Percentiles rank a stretch among this genome's conserved stretches.
These are phyloP conservation scores for Benitochromis conjunctus DNA, from an alignment of 2,113 vertebrate species.

Conservation along the genomic window DNA sequence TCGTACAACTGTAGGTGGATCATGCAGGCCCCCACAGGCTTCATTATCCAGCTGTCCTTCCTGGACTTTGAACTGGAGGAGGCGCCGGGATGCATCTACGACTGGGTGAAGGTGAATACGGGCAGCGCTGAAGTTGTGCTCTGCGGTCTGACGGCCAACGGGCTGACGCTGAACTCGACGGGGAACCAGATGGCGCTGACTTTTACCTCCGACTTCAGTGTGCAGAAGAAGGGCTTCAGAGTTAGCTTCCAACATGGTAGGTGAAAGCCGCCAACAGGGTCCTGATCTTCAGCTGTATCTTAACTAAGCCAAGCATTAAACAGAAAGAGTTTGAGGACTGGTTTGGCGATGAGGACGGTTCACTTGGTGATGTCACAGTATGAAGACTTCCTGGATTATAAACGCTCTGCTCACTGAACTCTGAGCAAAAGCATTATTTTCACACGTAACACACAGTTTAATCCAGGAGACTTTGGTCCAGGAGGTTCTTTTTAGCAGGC, in stretches of 20 bases:
- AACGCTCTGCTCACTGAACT: neutral
- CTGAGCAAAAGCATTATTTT: neutral
- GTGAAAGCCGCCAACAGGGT: neutral
- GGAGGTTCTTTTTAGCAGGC: neutral
- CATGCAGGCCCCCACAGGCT: slow-evolving; percentile 86
- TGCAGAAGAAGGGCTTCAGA: slow-evolving; percentile 93
- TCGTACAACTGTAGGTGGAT: slow-evolving; percentile 84
- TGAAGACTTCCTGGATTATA: neutral
- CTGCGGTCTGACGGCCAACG: slow-evolving; percentile 90
- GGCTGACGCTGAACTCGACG: slow-evolving; percentile 90
- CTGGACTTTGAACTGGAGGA: slow-evolving; percentile 95
- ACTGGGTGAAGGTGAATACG: slow-evolving; percentile 81
- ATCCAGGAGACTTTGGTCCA: neutral
- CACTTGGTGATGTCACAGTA: neutral
- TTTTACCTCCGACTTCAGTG: slow-evolving; percentile 93
- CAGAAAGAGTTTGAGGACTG: neutral
- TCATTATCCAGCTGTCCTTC: slow-evolving; percentile 90
- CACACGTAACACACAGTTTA: neutral
- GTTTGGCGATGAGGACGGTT: neutral
- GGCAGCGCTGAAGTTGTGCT: slow-evolving; percentile 80
- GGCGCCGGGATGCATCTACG: slow-evolving; percentile 90
- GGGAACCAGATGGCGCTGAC: slow-evolving; percentile 87
- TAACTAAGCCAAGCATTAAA: neutral
- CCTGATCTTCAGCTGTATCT: neutral
- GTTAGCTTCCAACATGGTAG: slow-evolving; percentile 65